phyloP scores from a whole-genome alignment of 2,113 vertebrate species.

The Prietella phreatophila region DNA sequence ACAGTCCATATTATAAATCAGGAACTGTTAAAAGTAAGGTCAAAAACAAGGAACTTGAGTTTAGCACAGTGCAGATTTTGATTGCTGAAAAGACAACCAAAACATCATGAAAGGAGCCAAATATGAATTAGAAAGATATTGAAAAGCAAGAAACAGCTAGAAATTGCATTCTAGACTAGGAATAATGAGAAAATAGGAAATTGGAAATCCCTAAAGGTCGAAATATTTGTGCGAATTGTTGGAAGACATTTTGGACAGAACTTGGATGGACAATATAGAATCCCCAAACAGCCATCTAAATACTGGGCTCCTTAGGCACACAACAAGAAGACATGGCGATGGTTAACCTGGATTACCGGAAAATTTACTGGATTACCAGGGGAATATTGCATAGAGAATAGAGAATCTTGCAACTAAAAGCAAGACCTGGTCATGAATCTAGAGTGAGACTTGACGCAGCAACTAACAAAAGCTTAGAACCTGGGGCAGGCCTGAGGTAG shows the following conservation, averaged over 20 bases:
- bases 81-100: background rate
- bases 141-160: background rate
- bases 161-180: background rate
- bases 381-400: background rate
- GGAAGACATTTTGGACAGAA: no score
- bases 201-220: no score
- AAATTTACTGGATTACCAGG: background rate
- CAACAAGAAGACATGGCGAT: background rate
- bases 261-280: no score
- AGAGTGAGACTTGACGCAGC: no score
- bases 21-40: background rate
- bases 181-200: background rate
- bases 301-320: background rate
- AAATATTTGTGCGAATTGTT: background rate
- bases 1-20: background rate
- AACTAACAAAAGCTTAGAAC: background rate
- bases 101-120: background rate
- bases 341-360: background rate
- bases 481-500: background rate
- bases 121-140: background rate
- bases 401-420: background rate
- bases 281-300: no score
- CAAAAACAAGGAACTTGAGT: background rate
- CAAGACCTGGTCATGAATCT: background rate
- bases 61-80: background rate